A percentile compares a stretch with the other conserved stretches of the same genome.
Evolutionary conservation across 2,888 invertebrate genomes (phyloP).

Genomic region (Ormia ochracea): DNA sequence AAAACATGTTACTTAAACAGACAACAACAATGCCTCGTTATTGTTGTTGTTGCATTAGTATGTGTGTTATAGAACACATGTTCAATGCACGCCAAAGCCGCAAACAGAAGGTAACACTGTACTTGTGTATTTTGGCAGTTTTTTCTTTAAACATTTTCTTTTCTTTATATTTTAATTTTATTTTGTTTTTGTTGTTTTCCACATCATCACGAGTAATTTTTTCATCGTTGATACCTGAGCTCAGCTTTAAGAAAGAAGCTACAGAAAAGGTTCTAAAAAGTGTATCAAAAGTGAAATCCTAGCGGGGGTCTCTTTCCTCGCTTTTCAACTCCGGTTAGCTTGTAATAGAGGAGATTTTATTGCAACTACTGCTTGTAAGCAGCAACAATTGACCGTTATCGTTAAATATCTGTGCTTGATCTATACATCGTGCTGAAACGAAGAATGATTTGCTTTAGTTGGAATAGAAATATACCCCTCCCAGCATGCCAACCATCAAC

Average conservation of each 20-base stretch:
- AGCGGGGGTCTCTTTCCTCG: slow-evolving; percentile 46
- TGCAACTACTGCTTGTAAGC: slow-evolving; percentile 49
- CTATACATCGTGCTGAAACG: slow-evolving; percentile 32
- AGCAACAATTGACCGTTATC: slow-evolving; percentile 40
- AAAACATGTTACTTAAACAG: slow-evolving; percentile 7
- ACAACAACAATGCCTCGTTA: slow-evolving; percentile 1
- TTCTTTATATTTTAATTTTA: neutral
- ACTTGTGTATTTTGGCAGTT: slow-evolving; percentile 58
- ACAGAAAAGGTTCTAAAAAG: slow-evolving; percentile 26
- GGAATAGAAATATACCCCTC: neutral
- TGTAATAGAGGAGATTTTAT: slow-evolving; percentile 18
- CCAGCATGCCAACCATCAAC: slow-evolving; percentile 21
- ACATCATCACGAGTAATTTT: slow-evolving; percentile 34
- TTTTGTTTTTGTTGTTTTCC: neutral
- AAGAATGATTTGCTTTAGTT: slow-evolving; percentile 3
- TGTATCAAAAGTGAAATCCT: slow-evolving; percentile 26
- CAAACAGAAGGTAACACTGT: slow-evolving; percentile 52
- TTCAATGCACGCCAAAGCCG: slow-evolving; percentile 57
- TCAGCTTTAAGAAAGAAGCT: slow-evolving; percentile 26
- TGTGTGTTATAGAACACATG: slow-evolving; percentile 61
- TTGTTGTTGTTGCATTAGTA: slow-evolving; percentile 6
- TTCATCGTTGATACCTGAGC: neutral
- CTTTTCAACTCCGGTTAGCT: neutral
- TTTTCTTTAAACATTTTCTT: neutral
- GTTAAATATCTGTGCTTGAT: slow-evolving; percentile 40